Evolutionary conservation across 1,140 invertebrate species (phyloP), one percentile per base, ranked within the genome.

Genomic region (Drosophila parabipectinata): DNA sequence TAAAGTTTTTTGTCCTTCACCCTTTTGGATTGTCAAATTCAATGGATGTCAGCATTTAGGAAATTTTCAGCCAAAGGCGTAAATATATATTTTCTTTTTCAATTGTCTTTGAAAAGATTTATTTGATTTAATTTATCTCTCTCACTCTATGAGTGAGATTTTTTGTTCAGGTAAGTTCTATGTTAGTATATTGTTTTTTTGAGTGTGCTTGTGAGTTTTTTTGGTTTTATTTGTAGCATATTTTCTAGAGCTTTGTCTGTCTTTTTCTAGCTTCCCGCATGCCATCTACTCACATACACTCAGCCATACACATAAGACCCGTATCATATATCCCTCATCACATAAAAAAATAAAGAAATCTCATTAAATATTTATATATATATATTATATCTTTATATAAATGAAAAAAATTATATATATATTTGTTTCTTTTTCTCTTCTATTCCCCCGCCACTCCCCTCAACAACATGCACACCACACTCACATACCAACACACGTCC

Each of bases 1-100:
- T 74, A 74, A 81, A 77, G 73, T 87, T 84, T 64, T 58, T 34
- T 47, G 52, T 68, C 59, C 59, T 53, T 78, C 47, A 64, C 64
- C 77, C 64, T 52, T 57, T 57, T 80, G 79, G 73, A 78, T 75
- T 78, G 74, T 85, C 81, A 82, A 81, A 87, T 78, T 85, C 78
- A 75, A 85, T 81, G 77, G 78, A 85, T 87, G 82, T 85, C 82
- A 75, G 78, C 82, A 60, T 81, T 87, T 87, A 81, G 75, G 67
- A 87, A 71, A 59, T 81, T 28, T 6, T 28, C 26, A 28, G 74
- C 64, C 74, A 63, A 80, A 71, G 74, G 45, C 50, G 4, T 4
- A 12, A 12, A 44, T 12, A 2, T n/a, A 9, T 4, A 12, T 18
- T 26, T 8, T 9, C 14, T 45, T 18, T 18, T 4, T 14, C 9